Conservation (phyloP, 2,113 vertebrate species). For the Felis chaus region DNA sequence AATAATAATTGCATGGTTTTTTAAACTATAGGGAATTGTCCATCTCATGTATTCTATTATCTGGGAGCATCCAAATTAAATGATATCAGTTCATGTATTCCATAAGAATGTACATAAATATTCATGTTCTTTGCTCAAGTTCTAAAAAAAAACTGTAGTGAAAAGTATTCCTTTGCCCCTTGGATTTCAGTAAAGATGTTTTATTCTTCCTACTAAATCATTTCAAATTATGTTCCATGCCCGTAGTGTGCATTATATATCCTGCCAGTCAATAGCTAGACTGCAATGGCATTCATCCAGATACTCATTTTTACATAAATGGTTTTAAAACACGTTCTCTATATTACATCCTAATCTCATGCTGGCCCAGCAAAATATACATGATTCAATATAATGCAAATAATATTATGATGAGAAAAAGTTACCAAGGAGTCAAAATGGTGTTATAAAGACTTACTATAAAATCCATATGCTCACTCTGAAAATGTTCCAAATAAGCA, state of each 20-base stretch:
- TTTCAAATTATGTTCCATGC: slow-evolving; percentile 44
- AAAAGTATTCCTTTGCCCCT: slow-evolving; percentile 21
- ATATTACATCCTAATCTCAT: slow-evolving; percentile 59
- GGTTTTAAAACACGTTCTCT: slow-evolving; percentile 68
- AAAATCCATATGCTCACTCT: slow-evolving; percentile 74
- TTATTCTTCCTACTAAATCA: slow-evolving; percentile 65
- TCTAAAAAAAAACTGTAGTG: slow-evolving; percentile 39
- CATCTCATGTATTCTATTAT: slow-evolving; percentile 8
- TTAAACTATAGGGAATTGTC: neutral
- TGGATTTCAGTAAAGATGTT: slow-evolving; percentile 62
- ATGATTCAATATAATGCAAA: slow-evolving; percentile 58
- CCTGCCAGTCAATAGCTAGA: slow-evolving; percentile 48
- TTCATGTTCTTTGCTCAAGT: slow-evolving; percentile 46
- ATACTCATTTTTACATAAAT: slow-evolving; percentile 65
- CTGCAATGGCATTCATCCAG: slow-evolving; percentile 22
- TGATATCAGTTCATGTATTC: slow-evolving; percentile 17
- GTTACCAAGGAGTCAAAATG: slow-evolving; percentile 66
- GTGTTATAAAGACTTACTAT: slow-evolving; percentile 64
- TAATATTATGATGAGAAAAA: slow-evolving; percentile 68
- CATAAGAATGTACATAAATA: slow-evolving; percentile 59
- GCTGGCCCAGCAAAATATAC: slow-evolving; percentile 67
- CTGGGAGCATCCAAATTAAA: neutral
- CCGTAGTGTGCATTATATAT: neutral
- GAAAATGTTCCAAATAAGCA: slow-evolving; percentile 68
- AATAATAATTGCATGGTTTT: neutral